Conservation (phyloP, 2,888 invertebrate species). For the Heliconius hortense region DNA sequence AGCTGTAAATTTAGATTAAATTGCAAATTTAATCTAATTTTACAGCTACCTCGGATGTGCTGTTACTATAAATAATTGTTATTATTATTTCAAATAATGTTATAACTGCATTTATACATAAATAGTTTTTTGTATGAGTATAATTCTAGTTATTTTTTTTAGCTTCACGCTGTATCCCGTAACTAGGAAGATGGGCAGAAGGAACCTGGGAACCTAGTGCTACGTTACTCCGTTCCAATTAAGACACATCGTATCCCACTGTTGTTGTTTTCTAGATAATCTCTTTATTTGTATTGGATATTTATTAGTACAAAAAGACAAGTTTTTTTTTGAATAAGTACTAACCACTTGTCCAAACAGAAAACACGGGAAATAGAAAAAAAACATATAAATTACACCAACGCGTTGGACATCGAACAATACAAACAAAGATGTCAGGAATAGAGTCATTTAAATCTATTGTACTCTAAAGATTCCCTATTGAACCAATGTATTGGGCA, state of each 20-base stretch:
- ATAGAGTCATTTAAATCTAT: conserved; percentile 78
- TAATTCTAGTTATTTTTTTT: background rate
- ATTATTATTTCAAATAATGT: too few relatives aligned
- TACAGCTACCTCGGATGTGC: too few relatives aligned
- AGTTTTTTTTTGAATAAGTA: conserved; percentile 28
- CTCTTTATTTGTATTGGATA: background rate
- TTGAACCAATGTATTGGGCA: conserved; percentile 54
- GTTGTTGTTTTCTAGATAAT: background rate
- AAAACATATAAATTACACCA: conserved; percentile 66
- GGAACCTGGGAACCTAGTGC: too few relatives aligned
- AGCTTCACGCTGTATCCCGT: background rate
- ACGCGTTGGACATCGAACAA: conserved; percentile 60
- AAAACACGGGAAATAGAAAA: conserved; percentile 54
- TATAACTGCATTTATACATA: background rate
- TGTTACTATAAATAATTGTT: too few relatives aligned
- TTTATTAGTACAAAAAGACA: background rate
- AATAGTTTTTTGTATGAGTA: background rate
- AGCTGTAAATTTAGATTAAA: too few relatives aligned
- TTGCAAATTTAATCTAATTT: too few relatives aligned
- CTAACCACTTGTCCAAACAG: conserved; percentile 71
- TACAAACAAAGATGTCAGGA: conserved; percentile 65
- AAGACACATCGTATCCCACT: too few relatives aligned
- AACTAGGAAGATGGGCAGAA: too few relatives aligned
- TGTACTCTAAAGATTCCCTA: conserved; percentile 67
- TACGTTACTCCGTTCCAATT: too few relatives aligned